These are phyloP conservation scores for Pseudochirops cupreus DNA, from an alignment of 2,797 vertebrate genomes.

Conservation along the genomic window DNA sequence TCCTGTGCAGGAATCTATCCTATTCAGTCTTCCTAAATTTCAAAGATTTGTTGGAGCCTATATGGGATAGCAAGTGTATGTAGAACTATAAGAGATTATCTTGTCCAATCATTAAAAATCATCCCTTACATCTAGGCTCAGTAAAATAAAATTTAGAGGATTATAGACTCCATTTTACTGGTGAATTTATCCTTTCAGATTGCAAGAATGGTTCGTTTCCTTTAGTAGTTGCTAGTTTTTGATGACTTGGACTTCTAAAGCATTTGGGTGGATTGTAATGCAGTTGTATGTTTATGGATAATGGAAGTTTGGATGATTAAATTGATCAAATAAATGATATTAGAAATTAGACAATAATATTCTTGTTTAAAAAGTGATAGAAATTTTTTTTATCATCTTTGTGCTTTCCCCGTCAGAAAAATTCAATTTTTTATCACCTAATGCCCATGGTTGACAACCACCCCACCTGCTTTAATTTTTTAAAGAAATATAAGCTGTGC, in stretches of 20 bases:
- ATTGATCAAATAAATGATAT: not conserved
- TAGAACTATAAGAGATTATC: slow-evolving; percentile 33
- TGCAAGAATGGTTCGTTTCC: not conserved
- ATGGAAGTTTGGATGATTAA: not conserved
- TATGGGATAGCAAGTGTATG: not conserved
- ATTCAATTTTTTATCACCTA: not conserved
- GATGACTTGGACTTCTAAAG: not conserved
- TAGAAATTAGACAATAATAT: not conserved
- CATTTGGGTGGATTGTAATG: not conserved
- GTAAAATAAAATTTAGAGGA: not conserved
- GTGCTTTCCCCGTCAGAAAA: not conserved
- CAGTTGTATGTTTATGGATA: not conserved
- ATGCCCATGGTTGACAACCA: not conserved
- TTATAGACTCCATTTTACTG: not conserved
- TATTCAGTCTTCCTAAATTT: not conserved
- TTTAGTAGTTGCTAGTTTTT: not conserved
- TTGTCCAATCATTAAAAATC: slow-evolving; percentile 24
- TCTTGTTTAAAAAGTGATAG: not conserved
- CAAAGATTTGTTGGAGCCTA: not conserved
- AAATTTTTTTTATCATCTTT: not conserved
- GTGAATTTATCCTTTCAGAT: not conserved
- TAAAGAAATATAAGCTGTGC: not conserved
- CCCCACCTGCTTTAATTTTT: not conserved
- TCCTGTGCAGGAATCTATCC: not conserved
- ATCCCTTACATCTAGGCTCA: slow-evolving; percentile 25